Evolutionary conservation across 1,140 invertebrate species (phyloP).

Genomic region (Apis florea): DNA sequence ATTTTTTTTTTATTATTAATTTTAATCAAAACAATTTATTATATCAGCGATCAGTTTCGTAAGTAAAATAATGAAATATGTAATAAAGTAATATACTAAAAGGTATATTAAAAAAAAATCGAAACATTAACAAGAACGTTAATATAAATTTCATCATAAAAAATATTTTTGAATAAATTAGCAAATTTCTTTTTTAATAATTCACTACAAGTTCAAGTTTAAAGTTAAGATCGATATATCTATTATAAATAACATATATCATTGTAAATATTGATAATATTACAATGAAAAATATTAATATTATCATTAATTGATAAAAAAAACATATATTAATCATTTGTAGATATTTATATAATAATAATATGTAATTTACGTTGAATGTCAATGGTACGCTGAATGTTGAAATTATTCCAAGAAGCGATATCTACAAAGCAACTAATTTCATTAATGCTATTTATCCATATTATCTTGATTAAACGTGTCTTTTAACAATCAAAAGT

Average conservation of each 20-base stretch:
- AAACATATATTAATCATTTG: not conserved
- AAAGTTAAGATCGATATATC: not conserved
- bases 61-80: not conserved
- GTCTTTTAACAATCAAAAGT: constrained; percentile 15
- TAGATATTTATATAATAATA: not conserved
- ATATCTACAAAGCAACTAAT: not conserved
- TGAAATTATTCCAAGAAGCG: not conserved
- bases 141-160: not conserved
- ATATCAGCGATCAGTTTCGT: not conserved
- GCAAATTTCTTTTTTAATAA: too few species aligned
- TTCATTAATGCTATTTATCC: not conserved
- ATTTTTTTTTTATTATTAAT: not conserved
- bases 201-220: too few species aligned
- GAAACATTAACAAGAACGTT: not conserved
- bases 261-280: not conserved
- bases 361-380: not conserved
- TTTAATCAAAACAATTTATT: not conserved
- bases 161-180: not conserved
- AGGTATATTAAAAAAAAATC: too few species aligned
- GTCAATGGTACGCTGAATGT: not conserved
- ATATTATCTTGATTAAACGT: constrained; percentile 7
- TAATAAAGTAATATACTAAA: too few species aligned
- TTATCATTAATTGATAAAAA: not conserved
- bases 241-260: not conserved
- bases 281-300: not conserved